These are phyloP conservation scores for Drosophila seguyi DNA, from an alignment of 1,140 invertebrate species.

Conservation along the genomic window DNA sequence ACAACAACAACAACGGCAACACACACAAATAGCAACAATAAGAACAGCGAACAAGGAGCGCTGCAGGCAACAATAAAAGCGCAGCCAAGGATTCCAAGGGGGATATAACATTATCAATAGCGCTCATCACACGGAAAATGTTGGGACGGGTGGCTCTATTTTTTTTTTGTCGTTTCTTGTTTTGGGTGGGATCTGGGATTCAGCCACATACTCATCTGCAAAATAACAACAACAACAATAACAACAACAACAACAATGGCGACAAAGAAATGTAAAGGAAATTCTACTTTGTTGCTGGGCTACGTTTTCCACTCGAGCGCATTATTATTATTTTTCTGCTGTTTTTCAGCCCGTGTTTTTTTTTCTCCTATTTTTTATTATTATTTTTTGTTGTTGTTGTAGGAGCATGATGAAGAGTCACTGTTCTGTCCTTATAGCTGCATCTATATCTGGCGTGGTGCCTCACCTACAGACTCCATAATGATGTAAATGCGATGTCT, in stretches of 20 bases:
- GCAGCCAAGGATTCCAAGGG: slow-evolving; percentile 39
- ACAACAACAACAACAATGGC: slow-evolving; percentile 12
- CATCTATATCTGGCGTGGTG: slow-evolving; percentile 10
- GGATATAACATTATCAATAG: slow-evolving; percentile 69
- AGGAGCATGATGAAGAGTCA: slow-evolving; percentile 46
- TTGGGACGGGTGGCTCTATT: not conserved
- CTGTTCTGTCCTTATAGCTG: slow-evolving; percentile 20
- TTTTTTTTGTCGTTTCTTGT: not conserved
- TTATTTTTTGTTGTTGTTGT: slow-evolving; percentile 4
- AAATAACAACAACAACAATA: slow-evolving; percentile 47
- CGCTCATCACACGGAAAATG: slow-evolving; percentile 60
- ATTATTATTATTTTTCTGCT: slow-evolving; percentile 66
- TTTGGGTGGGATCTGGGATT: not conserved
- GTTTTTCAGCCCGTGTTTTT: slow-evolving; percentile 1
- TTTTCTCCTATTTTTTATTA: not conserved
- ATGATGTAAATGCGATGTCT: slow-evolving; percentile 61
- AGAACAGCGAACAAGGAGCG: slow-evolving; percentile 36
- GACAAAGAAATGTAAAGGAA: slow-evolving; percentile 44
- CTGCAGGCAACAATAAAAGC: slow-evolving; percentile 54
- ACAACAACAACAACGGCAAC: slow-evolving; percentile 11
- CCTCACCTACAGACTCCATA: slow-evolving; percentile 39
- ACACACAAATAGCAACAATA: slow-evolving; percentile 21
- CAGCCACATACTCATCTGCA: slow-evolving; percentile 42
- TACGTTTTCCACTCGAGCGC: slow-evolving; percentile 76
- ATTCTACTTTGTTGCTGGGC: slow-evolving; percentile 64